These are phyloP conservation scores for Clupea harengus DNA, from an alignment of 2,113 vertebrate species.

Conservation along the genomic window DNA sequence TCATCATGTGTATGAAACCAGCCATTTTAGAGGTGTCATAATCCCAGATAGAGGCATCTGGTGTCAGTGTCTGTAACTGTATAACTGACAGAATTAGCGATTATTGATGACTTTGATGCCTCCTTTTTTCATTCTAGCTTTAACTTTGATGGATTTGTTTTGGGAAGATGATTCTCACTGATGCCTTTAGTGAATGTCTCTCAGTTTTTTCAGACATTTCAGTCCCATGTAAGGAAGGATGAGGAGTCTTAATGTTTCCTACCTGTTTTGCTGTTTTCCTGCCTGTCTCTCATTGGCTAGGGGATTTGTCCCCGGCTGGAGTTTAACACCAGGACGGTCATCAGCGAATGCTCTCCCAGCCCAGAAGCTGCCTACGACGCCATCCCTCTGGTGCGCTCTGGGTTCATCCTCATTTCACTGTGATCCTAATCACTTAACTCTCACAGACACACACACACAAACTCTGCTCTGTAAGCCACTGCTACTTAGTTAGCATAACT, in stretches of 20 bases:
- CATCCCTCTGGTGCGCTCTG: conserved; percentile 10
- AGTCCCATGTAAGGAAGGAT: no score
- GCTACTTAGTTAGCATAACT: no score
- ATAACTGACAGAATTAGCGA: no score
- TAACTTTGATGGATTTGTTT: not conserved
- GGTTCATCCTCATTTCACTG: no score
- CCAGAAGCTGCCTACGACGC: conserved; percentile 55
- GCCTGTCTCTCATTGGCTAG: conserved; percentile 55
- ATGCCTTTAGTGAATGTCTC: not conserved
- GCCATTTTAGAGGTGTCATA: no score
- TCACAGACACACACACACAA: not conserved
- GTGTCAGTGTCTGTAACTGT: no score
- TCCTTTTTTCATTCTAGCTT: no score
- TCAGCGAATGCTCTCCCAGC: conserved; percentile 67
- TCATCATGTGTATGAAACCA: no score
- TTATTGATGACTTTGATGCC: no score
- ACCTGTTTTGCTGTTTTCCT: not conserved
- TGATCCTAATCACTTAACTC: no score
- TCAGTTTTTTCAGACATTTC: not conserved
- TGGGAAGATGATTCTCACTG: not conserved
- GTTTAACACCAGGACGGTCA: conserved; percentile 77
- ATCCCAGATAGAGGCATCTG: no score
- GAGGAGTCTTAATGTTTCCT: no score
- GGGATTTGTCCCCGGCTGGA: conserved; percentile 78
- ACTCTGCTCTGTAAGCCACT: not conserved